Conservation (phyloP, 1,140 invertebrate species). For the Thalassaphorura encarpata region DNA sequence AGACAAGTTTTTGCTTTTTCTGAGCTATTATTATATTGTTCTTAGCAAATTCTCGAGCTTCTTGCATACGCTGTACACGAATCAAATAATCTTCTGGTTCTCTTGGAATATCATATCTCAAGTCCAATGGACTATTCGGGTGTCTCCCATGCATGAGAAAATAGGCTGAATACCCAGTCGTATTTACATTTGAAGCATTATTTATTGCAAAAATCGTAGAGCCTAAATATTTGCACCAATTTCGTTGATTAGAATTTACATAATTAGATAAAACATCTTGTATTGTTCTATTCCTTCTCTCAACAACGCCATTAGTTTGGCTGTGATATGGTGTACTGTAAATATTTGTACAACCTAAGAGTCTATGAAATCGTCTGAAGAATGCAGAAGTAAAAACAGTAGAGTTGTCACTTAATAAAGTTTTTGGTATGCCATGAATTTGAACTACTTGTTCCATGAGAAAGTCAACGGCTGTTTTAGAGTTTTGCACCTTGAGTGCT, state of each 20-base stretch:
- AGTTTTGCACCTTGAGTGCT: conserved; percentile 18
- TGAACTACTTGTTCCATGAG: background rate
- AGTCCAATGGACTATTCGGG: background rate
- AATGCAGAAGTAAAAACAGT: conserved; percentile 19
- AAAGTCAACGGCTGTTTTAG: background rate
- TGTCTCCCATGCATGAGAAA: background rate
- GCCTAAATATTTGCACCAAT: background rate
- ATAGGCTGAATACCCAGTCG: background rate
- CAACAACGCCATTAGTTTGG: conserved; percentile 30
- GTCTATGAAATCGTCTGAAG: conserved; percentile 1
- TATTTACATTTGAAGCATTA: background rate
- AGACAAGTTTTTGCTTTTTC: background rate
- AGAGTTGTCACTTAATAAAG: conserved; percentile 28
- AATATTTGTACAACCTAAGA: conserved; percentile 10
- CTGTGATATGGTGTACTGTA: conserved; percentile 19
- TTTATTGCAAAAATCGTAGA: background rate
- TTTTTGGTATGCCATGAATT: conserved; percentile 15
- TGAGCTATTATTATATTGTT: background rate
- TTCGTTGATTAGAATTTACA: background rate
- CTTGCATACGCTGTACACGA: background rate
- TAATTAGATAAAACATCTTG: conserved; percentile 13
- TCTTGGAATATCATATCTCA: background rate
- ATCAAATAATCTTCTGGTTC: background rate
- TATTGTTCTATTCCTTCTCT: conserved; percentile 29
- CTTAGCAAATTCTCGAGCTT: background rate